A percentile compares a stretch with the other conserved stretches of the same genome.
Evolutionary conservation across 2,888 invertebrate species (phyloP).

Genomic region (Drosophila setosimentum): DNA sequence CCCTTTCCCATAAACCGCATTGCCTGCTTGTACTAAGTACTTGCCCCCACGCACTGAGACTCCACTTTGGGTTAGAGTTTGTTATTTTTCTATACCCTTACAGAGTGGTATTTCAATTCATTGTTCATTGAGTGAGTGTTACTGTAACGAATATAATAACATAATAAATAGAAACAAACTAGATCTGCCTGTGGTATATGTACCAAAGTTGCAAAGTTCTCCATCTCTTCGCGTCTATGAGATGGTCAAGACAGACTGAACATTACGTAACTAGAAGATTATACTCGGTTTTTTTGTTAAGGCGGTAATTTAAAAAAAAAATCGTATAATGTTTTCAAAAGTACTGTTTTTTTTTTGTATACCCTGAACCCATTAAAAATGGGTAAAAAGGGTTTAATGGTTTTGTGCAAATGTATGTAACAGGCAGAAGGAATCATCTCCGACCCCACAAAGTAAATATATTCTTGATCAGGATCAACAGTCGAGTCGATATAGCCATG

Average conservation of each 20-base stretch:
- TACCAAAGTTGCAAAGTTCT: no score
- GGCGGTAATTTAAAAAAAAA: not conserved
- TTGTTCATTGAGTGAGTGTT: not conserved
- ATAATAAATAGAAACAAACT: not conserved
- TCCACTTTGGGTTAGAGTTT: conserved; percentile 36
- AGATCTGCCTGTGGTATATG: not conserved
- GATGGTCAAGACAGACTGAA: not conserved
- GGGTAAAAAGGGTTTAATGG: no score
- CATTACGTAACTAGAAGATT: not conserved
- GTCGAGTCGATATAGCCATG: no score
- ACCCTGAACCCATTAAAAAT: no score
- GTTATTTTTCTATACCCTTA: not conserved
- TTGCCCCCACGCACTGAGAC: conserved; percentile 15
- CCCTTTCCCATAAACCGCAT: not conserved
- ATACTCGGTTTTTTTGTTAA: not conserved
- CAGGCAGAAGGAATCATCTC: no score
- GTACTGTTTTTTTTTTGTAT: not conserved
- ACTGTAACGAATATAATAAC: not conserved
- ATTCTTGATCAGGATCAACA: no score
- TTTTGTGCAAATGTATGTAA: no score
- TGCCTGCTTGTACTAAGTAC: conserved; percentile 12
- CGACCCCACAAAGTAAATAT: no score
- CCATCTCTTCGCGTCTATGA: no score
- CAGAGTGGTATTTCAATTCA: not conserved
- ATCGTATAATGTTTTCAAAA: not conserved